Base-by-base conservation (phyloP, 2,113 vertebrate genomes). In the Neodon shergylaensis region DNA sequence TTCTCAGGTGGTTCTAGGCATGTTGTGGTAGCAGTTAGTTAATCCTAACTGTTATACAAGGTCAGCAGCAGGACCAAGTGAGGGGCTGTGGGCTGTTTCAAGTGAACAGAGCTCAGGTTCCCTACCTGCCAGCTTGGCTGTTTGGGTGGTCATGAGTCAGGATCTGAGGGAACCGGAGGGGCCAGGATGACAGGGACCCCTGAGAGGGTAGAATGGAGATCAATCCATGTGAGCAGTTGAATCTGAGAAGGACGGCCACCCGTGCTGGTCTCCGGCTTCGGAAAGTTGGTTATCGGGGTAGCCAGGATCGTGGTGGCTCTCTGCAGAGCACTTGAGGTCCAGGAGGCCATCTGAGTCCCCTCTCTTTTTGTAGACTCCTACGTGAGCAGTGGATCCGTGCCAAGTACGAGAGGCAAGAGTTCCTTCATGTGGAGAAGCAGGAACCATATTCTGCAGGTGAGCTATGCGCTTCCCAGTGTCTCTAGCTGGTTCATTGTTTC, bases 381-480 rank as follows among this genome's bases (percentile, higher is more conserved):
- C 99, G 99, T 54, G 99, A 99, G 95, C 99, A 99, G 98, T 99
- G 99, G 99, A 99, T 99, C 98, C 98, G 99, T 96, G 99, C 99
- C 98, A 99, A 99, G 98, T 99, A 99, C 0, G 99, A 99, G 96
- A 98, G 99, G 86, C 99, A 99, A 88, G 99, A 99, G 95, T 99
- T 99, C 98, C 98, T 99, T 94, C 98, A 99, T 92, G 99, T 98
- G 0, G 99, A 99, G 97, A 99, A 99, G 97, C 99, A 99, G 98
- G 99, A 99, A 96, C 99, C 99, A 54, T 99, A 99, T 96, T 99
- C 99, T 39, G 99, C 99, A 99, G 99, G 99, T 99, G 98, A 88
- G 0, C 4, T 0, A 17, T 5, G 36, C 16, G 7, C 6, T 0
- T 16, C 8, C 52, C 2, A 0, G 8, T 61, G 24, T 54, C 7